Evolutionary conservation across 2,888 invertebrate genomes (phyloP).

Genomic region (Furcula furcula): DNA sequence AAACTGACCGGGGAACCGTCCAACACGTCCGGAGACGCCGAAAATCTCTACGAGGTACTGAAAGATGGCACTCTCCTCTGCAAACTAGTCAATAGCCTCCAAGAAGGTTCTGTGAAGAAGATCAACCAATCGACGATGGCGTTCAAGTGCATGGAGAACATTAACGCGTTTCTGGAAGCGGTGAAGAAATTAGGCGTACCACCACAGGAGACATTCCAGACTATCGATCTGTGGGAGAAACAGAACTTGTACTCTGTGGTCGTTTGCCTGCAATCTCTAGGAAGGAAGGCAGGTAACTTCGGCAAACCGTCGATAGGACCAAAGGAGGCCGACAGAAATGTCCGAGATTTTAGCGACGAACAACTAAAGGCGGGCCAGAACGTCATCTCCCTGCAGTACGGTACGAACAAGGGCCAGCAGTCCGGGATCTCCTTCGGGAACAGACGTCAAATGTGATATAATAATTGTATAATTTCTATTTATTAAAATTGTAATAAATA

Average conservation of each 20-base stretch:
- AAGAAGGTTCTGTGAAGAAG: conserved; percentile 94
- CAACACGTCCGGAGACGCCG: conserved; percentile 92
- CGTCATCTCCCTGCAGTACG: conserved; percentile 97
- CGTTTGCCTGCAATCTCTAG: conserved; percentile 95
- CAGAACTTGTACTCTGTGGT: conserved; percentile 98
- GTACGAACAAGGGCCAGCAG: conserved; percentile 98
- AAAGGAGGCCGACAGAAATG: conserved; percentile 97
- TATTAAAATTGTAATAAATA: conserved; percentile 49
- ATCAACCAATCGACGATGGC: conserved; percentile 95
- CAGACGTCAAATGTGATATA: conserved; percentile 94
- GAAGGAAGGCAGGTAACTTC: conserved; percentile 93
- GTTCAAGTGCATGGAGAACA: conserved; percentile 99
- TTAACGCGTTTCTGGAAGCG: conserved; percentile 94
- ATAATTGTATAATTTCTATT: conserved; percentile 27
- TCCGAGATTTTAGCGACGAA: conserved; percentile 95
- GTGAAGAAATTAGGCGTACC: conserved; percentile 94
- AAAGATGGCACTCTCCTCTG: conserved; percentile 96
- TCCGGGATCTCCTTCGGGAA: conserved; percentile 98
- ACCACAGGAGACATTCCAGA: conserved; percentile 97
- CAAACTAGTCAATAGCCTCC: conserved; percentile 92
- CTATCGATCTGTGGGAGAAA: conserved; percentile 98
- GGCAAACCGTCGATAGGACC: conserved; percentile 96
- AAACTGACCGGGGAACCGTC: conserved; percentile 90
- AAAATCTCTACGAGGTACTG: conserved; percentile 93
- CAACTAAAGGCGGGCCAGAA: conserved; percentile 95